Evolutionary conservation across 2,888 invertebrate species (phyloP).

Genomic region (Zelleria hepariella): DNA sequence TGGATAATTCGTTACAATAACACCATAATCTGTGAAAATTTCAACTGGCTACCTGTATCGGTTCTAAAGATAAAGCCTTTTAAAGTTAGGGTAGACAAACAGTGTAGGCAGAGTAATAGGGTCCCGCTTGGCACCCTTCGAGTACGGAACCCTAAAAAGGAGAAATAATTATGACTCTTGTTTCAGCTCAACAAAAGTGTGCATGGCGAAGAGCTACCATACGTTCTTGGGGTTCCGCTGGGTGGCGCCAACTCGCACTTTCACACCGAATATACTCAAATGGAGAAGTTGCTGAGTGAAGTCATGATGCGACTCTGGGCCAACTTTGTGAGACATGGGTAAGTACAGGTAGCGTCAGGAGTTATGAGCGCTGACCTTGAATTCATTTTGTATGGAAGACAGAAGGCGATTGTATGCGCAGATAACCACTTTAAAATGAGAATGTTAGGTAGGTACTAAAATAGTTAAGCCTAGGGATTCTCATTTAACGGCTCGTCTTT

Average conservation of each 20-base stretch:
- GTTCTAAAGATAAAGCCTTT: too few species aligned
- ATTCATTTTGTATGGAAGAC: too few species aligned
- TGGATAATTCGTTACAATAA: too few species aligned
- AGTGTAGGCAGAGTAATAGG: too few species aligned
- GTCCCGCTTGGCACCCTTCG: too few species aligned
- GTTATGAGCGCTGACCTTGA: not conserved
- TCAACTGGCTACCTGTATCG: too few species aligned
- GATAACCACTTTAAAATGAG: not conserved
- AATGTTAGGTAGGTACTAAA: too few species aligned
- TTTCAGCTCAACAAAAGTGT: constrained; percentile 80
- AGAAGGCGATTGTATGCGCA: not conserved
- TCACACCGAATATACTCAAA: constrained; percentile 79
- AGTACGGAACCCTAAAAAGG: too few species aligned
- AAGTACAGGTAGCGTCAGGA: constrained; percentile 31
- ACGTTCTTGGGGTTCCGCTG: constrained; percentile 88
- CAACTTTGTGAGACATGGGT: constrained; percentile 93
- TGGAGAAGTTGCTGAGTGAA: constrained; percentile 86
- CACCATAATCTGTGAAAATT: too few species aligned
- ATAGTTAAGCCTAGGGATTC: too few species aligned
- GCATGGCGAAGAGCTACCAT: constrained; percentile 89
- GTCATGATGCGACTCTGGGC: constrained; percentile 91
- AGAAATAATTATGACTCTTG: constrained; percentile 6
- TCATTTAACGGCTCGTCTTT: too few species aligned
- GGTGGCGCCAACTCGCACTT: constrained; percentile 79
- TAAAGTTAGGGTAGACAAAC: too few species aligned